Evolutionary conservation across 2,113 vertebrate species (phyloP).

Genomic region (Sula dactylatra): DNA sequence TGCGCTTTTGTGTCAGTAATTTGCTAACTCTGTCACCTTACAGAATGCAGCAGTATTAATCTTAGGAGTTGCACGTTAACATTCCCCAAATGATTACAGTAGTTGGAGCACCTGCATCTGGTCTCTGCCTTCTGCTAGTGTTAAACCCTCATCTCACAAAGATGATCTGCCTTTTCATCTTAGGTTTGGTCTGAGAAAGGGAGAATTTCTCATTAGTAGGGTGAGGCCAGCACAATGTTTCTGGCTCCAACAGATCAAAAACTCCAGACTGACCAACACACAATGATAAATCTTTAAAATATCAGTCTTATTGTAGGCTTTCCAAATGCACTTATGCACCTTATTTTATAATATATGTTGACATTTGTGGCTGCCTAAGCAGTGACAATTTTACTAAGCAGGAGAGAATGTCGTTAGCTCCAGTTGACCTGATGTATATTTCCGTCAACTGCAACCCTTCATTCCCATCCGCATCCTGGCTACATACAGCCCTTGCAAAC

Average conservation of each 20-base stretch:
- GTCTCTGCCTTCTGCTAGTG: not conserved
- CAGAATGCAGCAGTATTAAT: constrained; percentile 11
- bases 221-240: not conserved
- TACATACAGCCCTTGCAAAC: not conserved
- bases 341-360: not conserved
- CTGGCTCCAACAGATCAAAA: not conserved
- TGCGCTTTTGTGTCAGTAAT: not conserved
- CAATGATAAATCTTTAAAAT: not conserved
- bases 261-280: not conserved
- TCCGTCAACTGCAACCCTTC: not conserved
- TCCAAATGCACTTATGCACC: not conserved
- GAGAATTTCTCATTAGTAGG: not conserved
- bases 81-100: not conserved
- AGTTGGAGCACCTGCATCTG: not conserved
- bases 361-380: not conserved
- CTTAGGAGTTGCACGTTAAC: not conserved
- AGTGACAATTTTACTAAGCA: not conserved
- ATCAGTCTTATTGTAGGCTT: not conserved
- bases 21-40: not conserved
- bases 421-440: not conserved
- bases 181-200: not conserved
- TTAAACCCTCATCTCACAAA: not conserved
- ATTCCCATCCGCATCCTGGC: not conserved
- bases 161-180: not conserved
- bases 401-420: not conserved